Conservation (phyloP, 2,888 invertebrate genomes). For the Apodemia zela region DNA sequence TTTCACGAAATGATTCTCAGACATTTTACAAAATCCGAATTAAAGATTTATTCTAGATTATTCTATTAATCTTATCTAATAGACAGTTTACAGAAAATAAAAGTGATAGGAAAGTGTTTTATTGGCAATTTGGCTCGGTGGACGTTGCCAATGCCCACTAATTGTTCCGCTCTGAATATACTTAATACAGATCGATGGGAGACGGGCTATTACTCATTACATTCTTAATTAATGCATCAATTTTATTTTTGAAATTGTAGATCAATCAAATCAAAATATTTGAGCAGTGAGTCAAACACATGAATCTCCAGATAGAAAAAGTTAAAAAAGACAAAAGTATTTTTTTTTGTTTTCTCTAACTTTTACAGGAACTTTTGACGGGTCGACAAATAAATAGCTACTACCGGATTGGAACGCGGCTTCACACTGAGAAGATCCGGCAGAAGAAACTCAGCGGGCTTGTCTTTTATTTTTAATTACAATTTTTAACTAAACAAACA, state of each 20-base stretch:
- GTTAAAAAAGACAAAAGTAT: no score
- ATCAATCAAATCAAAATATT: background rate
- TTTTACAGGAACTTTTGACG: no score
- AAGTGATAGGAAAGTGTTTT: slow-evolving; percentile 19
- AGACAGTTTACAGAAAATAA: slow-evolving; percentile 13
- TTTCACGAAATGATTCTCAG: background rate
- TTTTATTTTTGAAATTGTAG: background rate
- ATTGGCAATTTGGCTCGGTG: slow-evolving; percentile 25
- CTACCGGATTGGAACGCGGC: no score
- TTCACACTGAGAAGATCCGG: no score
- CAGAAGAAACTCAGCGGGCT: no score
- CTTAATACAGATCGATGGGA: slow-evolving; percentile 25
- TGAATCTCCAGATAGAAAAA: no score
- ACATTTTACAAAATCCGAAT: slow-evolving; percentile 4
- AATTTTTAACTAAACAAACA: no score
- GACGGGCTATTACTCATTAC: slow-evolving; percentile 26
- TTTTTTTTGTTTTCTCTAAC: no score
- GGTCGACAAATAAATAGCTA: no score
- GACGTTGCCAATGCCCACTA: slow-evolving; percentile 27
- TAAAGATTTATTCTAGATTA: background rate
- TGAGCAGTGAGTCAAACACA: no score
- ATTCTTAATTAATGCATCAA: slow-evolving; percentile 4
- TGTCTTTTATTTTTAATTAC: no score
- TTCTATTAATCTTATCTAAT: slow-evolving; percentile 6
- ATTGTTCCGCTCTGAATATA: slow-evolving; percentile 28